Percentiles rank a stretch among this genome's conserved stretches.
Evolutionary conservation across 2,888 invertebrate species (phyloP).

Genomic region (Mythimna ferrago): DNA sequence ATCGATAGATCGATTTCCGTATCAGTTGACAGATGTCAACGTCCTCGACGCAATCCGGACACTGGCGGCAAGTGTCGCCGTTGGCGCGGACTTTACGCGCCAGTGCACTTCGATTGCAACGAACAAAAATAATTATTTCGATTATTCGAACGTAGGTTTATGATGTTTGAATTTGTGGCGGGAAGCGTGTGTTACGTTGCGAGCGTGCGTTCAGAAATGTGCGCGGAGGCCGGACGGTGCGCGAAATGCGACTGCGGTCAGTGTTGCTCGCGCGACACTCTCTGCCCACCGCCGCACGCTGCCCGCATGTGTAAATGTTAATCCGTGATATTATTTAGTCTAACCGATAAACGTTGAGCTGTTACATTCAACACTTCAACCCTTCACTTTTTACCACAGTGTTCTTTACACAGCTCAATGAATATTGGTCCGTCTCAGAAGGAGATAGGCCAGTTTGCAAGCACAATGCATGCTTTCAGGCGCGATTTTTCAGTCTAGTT

Average conservation of each 20-base stretch:
- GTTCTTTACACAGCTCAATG: slow-evolving; percentile 66
- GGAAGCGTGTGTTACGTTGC: slow-evolving; percentile 86
- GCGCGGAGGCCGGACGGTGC: slow-evolving; percentile 86
- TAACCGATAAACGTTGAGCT: slow-evolving; percentile 73
- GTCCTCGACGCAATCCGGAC: slow-evolving; percentile 85
- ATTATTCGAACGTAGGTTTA: slow-evolving; percentile 74
- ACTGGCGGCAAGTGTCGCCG: slow-evolving; percentile 82
- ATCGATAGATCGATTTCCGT: slow-evolving; percentile 75
- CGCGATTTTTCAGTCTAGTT: slow-evolving; percentile 76
- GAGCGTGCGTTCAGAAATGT: slow-evolving; percentile 81
- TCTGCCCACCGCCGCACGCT: slow-evolving; percentile 78
- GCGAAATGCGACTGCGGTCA: slow-evolving; percentile 87
- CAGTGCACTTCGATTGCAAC: slow-evolving; percentile 83
- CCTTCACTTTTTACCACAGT: slow-evolving; percentile 45
- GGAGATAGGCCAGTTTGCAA: slow-evolving; percentile 62
- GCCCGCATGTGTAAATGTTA: slow-evolving; percentile 84
- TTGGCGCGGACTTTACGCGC: slow-evolving; percentile 82
- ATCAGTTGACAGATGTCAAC: slow-evolving; percentile 83
- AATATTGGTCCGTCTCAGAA: slow-evolving; percentile 64
- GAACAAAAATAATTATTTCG: slow-evolving; percentile 75
- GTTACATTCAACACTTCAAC: slow-evolving; percentile 56
- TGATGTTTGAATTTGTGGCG: slow-evolving; percentile 85
- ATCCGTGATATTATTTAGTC: slow-evolving; percentile 80
- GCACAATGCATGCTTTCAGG: slow-evolving; percentile 71
- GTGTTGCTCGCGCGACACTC: slow-evolving; percentile 76